phyloP scores from a whole-genome alignment of 2,888 invertebrate species.

The Spodoptera littoralis region DNA sequence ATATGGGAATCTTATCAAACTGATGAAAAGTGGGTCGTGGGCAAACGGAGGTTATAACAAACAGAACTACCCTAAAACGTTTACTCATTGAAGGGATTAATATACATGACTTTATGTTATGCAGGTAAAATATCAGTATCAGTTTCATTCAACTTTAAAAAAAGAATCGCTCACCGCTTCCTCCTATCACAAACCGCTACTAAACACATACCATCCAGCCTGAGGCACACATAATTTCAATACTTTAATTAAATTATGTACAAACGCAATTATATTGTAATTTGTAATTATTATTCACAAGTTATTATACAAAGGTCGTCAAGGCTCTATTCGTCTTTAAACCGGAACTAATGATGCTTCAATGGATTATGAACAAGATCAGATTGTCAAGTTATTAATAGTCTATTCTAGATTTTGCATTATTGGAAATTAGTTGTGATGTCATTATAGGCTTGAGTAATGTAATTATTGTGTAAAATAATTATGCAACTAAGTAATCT shows the following conservation, averaged over 20 bases:
- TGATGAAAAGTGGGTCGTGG: too few species aligned
- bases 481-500: too few species aligned
- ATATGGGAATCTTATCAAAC: too few species aligned
- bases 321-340: conserved; percentile 39
- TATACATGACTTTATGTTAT: too few species aligned
- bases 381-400: conserved; percentile 17
- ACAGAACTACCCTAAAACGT: too few species aligned
- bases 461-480: too few species aligned
- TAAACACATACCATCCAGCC: conserved; percentile 5
- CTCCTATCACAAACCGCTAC: conserved; percentile 15
- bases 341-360: conserved; percentile 52
- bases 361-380: conserved; percentile 47
- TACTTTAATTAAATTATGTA: conserved; percentile 53
- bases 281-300: conserved; percentile 49
- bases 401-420: conserved; percentile 13
- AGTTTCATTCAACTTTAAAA: too few species aligned
- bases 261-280: conserved; percentile 47
- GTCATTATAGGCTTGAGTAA: too few species aligned
- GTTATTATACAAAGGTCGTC: conserved; percentile 48
- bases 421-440: too few species aligned
- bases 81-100: too few species aligned
- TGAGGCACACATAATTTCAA: conserved; percentile 34
- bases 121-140: too few species aligned
- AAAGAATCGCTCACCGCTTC: conserved; percentile 19
- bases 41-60: too few species aligned